phyloP scores from a whole-genome alignment of 1,140 invertebrate genomes.

The Macrotrachela quadricornifera region DNA sequence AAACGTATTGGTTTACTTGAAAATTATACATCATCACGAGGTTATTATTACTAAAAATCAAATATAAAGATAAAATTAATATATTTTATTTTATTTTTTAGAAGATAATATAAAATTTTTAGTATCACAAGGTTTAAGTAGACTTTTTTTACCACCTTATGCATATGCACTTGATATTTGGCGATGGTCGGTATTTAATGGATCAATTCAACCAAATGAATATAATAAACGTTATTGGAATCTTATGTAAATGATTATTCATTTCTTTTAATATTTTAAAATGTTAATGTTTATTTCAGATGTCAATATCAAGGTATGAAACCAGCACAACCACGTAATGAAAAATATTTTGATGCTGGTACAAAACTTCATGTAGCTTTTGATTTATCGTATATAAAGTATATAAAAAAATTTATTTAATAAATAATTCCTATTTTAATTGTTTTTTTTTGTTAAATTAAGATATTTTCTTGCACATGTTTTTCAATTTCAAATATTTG shows the following conservation, averaged over 20 bases:
- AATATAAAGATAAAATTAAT: neutral
- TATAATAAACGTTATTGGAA: slow-evolving; percentile 22
- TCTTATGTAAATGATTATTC: slow-evolving; percentile 23
- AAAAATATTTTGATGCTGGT: slow-evolving; percentile 22
- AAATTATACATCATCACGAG: slow-evolving; percentile 37
- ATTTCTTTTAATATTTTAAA: slow-evolving; percentile 14
- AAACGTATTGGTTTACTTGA: slow-evolving; percentile 53
- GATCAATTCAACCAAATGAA: slow-evolving; percentile 22
- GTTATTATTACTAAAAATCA: slow-evolving; percentile 6
- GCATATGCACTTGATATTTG: slow-evolving; percentile 57
- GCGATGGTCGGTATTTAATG: slow-evolving; percentile 57
- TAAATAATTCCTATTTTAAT: neutral
- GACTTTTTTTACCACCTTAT: slow-evolving; percentile 60
- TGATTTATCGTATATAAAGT: slow-evolving; percentile 21
- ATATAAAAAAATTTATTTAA: slow-evolving; percentile 11
- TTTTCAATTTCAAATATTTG: slow-evolving; percentile 72
- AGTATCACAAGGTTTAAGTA: slow-evolving; percentile 50
- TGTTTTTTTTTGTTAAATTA: slow-evolving; percentile 15
- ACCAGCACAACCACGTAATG: slow-evolving; percentile 14
- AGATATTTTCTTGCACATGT: slow-evolving; percentile 75
- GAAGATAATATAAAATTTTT: slow-evolving; percentile 59
- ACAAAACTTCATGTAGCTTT: slow-evolving; percentile 20
- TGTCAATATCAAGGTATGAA: slow-evolving; percentile 19
- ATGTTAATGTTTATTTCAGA: slow-evolving; percentile 11
- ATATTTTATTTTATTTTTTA: slow-evolving; percentile 21